phyloP scores from a whole-genome alignment of 2,113 vertebrate genomes.

The Oreochromis aureus region DNA sequence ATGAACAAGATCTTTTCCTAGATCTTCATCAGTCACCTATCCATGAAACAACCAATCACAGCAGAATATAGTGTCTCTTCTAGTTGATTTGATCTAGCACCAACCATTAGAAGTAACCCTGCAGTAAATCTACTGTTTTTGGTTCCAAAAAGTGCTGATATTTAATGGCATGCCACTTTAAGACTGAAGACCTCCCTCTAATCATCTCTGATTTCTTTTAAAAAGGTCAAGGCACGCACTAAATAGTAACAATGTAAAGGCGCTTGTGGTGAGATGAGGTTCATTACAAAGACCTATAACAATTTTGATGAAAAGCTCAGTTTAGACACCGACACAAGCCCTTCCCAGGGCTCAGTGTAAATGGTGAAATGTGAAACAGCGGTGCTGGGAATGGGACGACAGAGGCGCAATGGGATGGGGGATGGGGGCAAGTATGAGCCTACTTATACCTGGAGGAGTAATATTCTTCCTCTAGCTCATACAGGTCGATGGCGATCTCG shows the following conservation, averaged over 20 bases:
- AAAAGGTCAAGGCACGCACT: slow-evolving; percentile 22
- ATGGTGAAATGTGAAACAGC: slow-evolving; percentile 13
- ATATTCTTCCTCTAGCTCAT: slow-evolving; percentile 99
- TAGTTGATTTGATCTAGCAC: not conserved
- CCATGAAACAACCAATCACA: not conserved
- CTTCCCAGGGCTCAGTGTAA: slow-evolving; percentile 6
- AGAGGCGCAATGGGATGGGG: slow-evolving; percentile 11
- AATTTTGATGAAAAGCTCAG: not conserved
- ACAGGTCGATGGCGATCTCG: slow-evolving; percentile 96
- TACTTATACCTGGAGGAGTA: slow-evolving; percentile 99
- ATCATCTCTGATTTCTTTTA: not conserved
- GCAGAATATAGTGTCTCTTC: not conserved
- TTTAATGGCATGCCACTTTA: not conserved
- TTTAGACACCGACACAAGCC: not conserved
- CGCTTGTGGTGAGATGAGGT: not conserved
- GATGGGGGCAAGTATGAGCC: slow-evolving; percentile 48
- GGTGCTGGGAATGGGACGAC: slow-evolving; percentile 28
- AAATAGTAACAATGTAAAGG: not conserved
- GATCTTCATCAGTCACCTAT: not conserved
- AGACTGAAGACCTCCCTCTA: not conserved
- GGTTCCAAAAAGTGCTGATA: not conserved
- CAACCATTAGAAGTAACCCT: not conserved
- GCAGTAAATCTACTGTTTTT: not conserved
- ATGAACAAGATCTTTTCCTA: not conserved
- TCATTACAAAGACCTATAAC: not conserved